phyloP scores from a whole-genome alignment of 1,140 invertebrate species.

The Ridgeia piscesae region DNA sequence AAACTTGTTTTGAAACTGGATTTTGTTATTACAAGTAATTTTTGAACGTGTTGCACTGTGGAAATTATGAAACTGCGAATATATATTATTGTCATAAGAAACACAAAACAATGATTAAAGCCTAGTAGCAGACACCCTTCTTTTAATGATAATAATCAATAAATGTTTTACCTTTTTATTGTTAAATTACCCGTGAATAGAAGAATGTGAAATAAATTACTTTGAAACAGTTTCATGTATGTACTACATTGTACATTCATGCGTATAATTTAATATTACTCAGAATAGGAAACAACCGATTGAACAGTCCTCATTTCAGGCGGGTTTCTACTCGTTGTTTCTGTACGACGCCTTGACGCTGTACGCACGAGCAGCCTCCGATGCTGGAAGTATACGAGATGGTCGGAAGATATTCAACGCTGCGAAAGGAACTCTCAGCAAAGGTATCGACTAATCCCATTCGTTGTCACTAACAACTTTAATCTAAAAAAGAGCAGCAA shows the following conservation, averaged over 20 bases:
- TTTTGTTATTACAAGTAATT: no score
- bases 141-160: no score
- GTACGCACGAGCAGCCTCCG: conserved; percentile 11
- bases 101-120: neutral
- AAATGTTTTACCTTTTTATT: neutral
- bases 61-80: neutral
- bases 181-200: neutral
- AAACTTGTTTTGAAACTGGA: no score
- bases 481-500: no score
- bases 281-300: neutral
- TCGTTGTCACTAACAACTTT: no score
- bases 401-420: conserved; percentile 16
- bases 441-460: neutral
- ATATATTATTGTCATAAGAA: no score
- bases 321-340: conserved; percentile 25
- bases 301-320: neutral
- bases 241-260: neutral
- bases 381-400: conserved; percentile 8
- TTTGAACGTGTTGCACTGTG: no score
- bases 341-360: conserved; percentile 24
- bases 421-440: conserved; percentile 1
- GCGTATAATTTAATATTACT: neutral
- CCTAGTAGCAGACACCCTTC: no score
- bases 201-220: neutral
- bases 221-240: neutral